Evolutionary conservation across 2,797 vertebrate genomes (phyloP).

Genomic region (Phataginus tetradactyla): DNA sequence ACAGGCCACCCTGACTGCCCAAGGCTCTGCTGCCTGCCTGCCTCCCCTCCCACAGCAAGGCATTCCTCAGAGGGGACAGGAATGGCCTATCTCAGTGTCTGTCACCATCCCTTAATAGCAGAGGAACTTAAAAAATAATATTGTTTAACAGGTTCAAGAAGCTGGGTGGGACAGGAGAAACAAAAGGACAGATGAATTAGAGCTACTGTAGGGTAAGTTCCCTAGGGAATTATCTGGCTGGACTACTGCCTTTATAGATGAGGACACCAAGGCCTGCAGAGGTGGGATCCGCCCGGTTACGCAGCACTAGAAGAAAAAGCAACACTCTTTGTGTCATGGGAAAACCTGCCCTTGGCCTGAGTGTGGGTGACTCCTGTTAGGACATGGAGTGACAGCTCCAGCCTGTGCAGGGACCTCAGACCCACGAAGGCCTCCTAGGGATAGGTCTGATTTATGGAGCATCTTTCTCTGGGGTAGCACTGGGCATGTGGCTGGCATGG

Average conservation of each 20-base stretch:
- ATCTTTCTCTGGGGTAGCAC: background rate
- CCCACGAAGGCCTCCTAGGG: background rate
- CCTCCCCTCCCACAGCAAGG: background rate
- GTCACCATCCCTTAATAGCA: background rate
- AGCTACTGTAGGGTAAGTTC: background rate
- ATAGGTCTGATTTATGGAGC: slow-evolving; percentile 18
- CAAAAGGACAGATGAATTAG: background rate
- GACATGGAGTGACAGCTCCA: background rate
- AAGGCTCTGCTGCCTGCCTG: background rate
- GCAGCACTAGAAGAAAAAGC: background rate
- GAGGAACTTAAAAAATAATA: background rate
- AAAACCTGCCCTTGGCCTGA: slow-evolving; percentile 60
- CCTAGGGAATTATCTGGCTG: background rate
- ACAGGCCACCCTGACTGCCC: background rate
- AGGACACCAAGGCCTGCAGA: background rate
- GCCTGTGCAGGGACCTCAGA: background rate
- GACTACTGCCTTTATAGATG: background rate
- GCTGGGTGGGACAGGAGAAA: background rate
- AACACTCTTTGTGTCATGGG: background rate
- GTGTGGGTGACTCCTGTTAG: background rate
- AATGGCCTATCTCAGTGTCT: background rate
- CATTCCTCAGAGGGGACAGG: background rate
- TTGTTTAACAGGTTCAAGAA: background rate
- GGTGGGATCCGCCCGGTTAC: background rate
- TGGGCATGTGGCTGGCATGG: background rate